Evolutionary conservation across 2,113 vertebrate genomes (phyloP), one percentile per base, ranked within the genome.

Genomic region (Sorex araneus): DNA sequence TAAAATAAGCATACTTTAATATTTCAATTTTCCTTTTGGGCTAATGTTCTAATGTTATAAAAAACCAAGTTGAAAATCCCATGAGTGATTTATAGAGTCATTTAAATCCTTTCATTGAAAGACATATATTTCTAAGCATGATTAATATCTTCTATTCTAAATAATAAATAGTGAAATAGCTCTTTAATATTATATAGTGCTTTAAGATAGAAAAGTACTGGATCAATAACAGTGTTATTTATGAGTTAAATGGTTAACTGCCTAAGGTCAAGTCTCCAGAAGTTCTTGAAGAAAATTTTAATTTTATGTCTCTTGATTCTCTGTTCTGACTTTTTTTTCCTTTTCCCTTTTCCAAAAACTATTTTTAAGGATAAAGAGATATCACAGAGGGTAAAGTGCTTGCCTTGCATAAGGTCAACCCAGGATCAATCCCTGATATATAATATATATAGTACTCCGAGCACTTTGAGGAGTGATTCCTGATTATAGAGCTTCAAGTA

Each of bases 61-160:
- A 82, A 94, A 96, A 92, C 13, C 12, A 21, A 92, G 27, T 15
- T 84, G 64, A 90, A 91, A 93, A 82, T 6, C 9, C 47, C 36
- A 64, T 80, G 87, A 92, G 88, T 94, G 77, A 91, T 86, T 93
- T 82, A 94, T 27, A 47, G 47, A 34, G 45, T 74, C 69, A 90
- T 79, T 85, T 91, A 92, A 95, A 76, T 86, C 30, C 36, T 92
- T 78, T 70, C 78, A 86, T 50, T 86, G 86, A 88, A 43, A 69
- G 30, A 78, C 11, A 73, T 43, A 40, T 86, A 88, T 88, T 95
- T 87, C n/a, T 93, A 23, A 50, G 18, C 5, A 63, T 88, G 50
- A 88, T 84, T 89, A 81, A 82, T 74, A 63, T 83, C 19, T 73
- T 15, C n/a, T 30, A 90, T 30, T 73, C 27, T 89, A 95, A 89